Base-by-base conservation (phyloP, 1,140 invertebrate species). In the Drosophila repletoides region DNA sequence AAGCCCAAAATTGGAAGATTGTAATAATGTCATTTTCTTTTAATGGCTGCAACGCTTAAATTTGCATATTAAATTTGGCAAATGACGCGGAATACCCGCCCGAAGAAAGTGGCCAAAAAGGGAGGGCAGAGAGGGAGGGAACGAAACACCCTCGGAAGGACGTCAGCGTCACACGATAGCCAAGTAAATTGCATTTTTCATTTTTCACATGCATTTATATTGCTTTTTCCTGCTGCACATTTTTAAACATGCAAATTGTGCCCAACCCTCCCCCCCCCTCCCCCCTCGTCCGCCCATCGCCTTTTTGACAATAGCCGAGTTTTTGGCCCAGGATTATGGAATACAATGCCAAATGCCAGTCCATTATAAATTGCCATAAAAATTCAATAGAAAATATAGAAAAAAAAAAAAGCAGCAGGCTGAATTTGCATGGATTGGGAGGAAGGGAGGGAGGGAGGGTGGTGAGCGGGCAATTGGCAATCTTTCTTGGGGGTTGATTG, bases 221-320 rank as follows among this genome's bases (percentile, higher is more conserved):
- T 53, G 46, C 33, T 55, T 70, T 74, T 84, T 74, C 40, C 53
- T 40, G 55, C 34, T 66, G 34, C 65, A 68, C 60, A 69, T 59
- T 88, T 88, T 86, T 88, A 86, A 88, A 86, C 86, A 88, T 88
- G 86, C 86, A 88, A 88, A 88, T 88, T 71, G 41, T 45, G 53
- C 15, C 21, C 49, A 65, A 34, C 58, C 33, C 48, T 28, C 26
- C 2, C 24, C 3, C 1, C 14, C 1, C 24, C 12, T 9, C 34
- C 21, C 67, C 68, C 59, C 51, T 53, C 26, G 38, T 21, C 45
- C 52, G 24, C 29, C 45, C 19, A 45, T 26, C 31, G 40, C 58
- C 19, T 51, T 67, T 53, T 61, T 70, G 66, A 49, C 60, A 70
- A 74, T 38, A 56, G 76, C 76, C 72, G 63, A 84, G 77, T 71